Base-by-base conservation (phyloP, 2,113 vertebrate genomes). In the Phylloscopus whistleri region DNA sequence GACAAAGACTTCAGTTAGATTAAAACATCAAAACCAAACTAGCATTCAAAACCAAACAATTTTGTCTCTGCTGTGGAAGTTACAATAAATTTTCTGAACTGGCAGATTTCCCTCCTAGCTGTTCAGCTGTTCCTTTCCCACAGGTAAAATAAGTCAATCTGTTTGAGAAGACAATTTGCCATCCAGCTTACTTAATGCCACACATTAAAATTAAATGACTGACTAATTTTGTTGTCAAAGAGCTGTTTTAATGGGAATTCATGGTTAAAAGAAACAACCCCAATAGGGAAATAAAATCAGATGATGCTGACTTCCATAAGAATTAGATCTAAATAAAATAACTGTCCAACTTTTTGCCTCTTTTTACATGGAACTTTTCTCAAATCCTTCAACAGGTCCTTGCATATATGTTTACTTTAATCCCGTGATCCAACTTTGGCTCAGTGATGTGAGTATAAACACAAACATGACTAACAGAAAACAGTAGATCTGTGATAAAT, bases 1-100 rank as follows among this genome's bases (percentile, higher is more conserved):
- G 95, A 96, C 95, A 96, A 97, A 95, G 84, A 84, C 93, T 95
- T 95, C 77, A 86, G 86, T 96, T 93, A 97, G 88, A 97, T 95
- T 94, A 89, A 86, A 93, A 41, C 82, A 95, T 94, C 90, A 97
- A 95, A 97, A 94, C 74, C 93, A 92, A 97, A 92, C 96, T 84
- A 84, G 86, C 89, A 93, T 80, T 95, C 88, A 94, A 97, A 96
- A 89, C 33, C 90, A 97, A 97, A 96, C 55, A 95, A 78, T 59
- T 77, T 30, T 0, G 1, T 49, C 88, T 94, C 70, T 88, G 87
- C 84, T 75, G 16, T 51, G 52, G 84, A 85, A 93, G 88, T 94
- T 88, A 80, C 89, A 91, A 86, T 92, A 95, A 89, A 95, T 96
- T 91, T 58, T 87, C 78, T 84, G 86, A 90, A 95, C 91, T 84